Percentiles rank a stretch among this genome's conserved stretches.
Conservation (phyloP, 2,888 invertebrate species). For the Cryptocephalus primarius region DNA sequence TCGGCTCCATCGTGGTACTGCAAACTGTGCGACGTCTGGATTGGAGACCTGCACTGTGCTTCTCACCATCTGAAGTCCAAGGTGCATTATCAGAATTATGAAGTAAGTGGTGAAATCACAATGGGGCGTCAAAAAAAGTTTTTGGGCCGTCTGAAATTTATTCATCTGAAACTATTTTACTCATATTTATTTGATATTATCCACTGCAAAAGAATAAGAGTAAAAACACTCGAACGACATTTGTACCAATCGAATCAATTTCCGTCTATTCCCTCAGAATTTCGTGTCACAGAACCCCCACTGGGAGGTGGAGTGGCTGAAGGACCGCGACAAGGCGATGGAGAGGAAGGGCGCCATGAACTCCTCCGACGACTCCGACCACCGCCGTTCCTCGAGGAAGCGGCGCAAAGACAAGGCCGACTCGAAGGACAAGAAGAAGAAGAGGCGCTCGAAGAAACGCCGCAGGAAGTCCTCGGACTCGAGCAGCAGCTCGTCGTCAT, state of each 20-base stretch:
- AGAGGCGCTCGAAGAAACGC: conserved; percentile 35
- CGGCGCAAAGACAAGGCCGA: conserved; percentile 23
- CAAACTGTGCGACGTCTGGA: conserved; percentile 77
- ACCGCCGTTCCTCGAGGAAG: conserved; percentile 8
- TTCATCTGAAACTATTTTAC: not conserved
- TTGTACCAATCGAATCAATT: too few relatives aligned
- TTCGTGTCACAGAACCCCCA: conserved; percentile 76
- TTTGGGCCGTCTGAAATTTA: not conserved
- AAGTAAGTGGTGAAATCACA: conserved; percentile 44
- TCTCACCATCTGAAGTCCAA: conserved; percentile 75
- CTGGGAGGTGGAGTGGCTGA: conserved; percentile 81
- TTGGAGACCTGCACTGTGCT: conserved; percentile 81
- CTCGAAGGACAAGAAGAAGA: conserved; percentile 44
- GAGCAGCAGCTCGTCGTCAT: conserved; percentile 37
- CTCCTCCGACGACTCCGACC: conserved; percentile 16
- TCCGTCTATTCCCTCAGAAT: conserved; percentile 48
- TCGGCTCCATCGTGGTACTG: conserved; percentile 85
- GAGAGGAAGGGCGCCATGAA: conserved; percentile 21
- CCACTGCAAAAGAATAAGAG: too few relatives aligned
- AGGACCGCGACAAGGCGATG: conserved; percentile 50
- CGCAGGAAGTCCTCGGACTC: conserved; percentile 31
- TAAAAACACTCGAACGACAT: too few relatives aligned
- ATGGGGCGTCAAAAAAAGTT: not conserved
- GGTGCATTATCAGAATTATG: conserved; percentile 68
- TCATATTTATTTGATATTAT: too few relatives aligned